These are phyloP conservation scores for Aporrectodea caliginosa DNA, from an alignment of 1,140 invertebrate species.

Conservation along the genomic window DNA sequence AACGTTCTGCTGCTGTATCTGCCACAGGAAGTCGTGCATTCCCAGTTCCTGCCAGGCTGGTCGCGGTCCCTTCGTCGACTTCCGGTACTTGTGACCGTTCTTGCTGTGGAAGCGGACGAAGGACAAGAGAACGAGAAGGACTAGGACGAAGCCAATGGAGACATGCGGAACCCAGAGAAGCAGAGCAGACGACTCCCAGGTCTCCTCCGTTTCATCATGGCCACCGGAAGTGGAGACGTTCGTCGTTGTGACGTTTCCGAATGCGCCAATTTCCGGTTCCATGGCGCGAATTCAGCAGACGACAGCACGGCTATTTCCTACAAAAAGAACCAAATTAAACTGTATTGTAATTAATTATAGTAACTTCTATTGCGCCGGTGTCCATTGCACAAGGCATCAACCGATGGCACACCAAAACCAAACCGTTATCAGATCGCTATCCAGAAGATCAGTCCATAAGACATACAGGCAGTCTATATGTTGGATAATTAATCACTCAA, in stretches of 20 bases:
- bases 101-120: constrained; percentile 25
- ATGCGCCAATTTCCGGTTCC: background rate
- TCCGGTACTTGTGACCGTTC: constrained; percentile 30
- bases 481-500: no score
- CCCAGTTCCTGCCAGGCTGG: background rate
- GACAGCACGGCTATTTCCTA: no score
- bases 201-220: background rate
- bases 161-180: constrained; percentile 28
- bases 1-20: background rate
- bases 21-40: background rate
- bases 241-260: background rate
- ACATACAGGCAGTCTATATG: no score
- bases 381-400: no score
- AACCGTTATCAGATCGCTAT: no score
- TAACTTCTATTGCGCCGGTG: no score
- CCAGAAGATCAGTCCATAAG: no score
- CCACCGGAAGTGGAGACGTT: background rate
- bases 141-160: constrained; percentile 1
- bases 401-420: no score
- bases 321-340: no score
- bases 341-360: no score
- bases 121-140: constrained; percentile 19
- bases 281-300: no score
- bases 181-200: background rate
- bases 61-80: background rate